Conservation (phyloP, 1,140 invertebrate species). For the Drosophila sproati region DNA sequence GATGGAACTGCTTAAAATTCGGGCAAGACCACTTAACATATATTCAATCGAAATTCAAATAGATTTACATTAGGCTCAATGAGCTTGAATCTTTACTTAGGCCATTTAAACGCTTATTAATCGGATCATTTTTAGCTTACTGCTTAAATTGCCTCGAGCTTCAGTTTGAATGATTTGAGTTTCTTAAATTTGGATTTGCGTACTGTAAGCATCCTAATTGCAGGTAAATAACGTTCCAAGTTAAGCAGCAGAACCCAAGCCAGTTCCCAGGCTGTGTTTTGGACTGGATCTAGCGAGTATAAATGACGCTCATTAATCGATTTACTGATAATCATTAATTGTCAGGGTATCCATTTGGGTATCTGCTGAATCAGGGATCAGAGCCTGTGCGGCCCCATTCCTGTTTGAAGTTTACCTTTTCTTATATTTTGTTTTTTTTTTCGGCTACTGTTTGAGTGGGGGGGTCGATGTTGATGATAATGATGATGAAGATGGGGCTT, state of each 20-base stretch:
- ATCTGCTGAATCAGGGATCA: conserved; percentile 1
- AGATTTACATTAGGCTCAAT: too few relatives aligned
- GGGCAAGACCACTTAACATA: too few relatives aligned
- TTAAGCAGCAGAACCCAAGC: too few relatives aligned
- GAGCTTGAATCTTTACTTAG: too few relatives aligned
- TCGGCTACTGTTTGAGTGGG: conserved; percentile 33
- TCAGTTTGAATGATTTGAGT: neutral
- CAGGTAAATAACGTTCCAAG: conserved; percentile 31
- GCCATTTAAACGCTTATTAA: too few relatives aligned
- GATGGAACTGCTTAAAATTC: too few relatives aligned
- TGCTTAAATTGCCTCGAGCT: neutral
- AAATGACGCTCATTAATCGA: conserved; percentile 67
- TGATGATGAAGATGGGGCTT: conserved; percentile 45
- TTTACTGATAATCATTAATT: conserved; percentile 63
- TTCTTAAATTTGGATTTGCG: neutral
- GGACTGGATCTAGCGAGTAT: conserved; percentile 10
- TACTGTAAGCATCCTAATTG: conserved; percentile 13
- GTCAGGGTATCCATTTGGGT: conserved; percentile 47
- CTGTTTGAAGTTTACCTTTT: neutral
- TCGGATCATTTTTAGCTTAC: neutral
- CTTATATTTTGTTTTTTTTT: neutral
- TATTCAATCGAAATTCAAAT: too few relatives aligned
- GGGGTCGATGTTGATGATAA: conserved; percentile 6
- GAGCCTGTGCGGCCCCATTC: conserved; percentile 28
- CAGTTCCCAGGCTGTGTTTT: neutral